phyloP scores from a whole-genome alignment of 2,888 invertebrate genomes.

The Drosophila nr. perissopoda region DNA sequence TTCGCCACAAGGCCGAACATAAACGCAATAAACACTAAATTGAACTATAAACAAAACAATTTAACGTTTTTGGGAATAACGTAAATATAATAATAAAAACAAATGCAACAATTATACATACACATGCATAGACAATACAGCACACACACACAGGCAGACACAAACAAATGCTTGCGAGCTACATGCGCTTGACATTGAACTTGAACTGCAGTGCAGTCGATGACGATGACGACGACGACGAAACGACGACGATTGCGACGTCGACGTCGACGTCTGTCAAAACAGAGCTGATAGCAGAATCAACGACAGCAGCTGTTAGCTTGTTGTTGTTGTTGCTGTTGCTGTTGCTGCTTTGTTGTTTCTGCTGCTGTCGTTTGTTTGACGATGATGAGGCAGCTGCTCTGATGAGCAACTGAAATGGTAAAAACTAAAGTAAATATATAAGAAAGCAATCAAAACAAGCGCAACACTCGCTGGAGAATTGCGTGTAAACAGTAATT shows the following conservation, averaged over 20 bases:
- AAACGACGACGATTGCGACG: constrained; percentile 7
- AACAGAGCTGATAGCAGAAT: constrained; percentile 55
- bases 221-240: constrained; percentile 32
- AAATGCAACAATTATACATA: not conserved
- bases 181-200: constrained; percentile 83
- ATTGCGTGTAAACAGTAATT: constrained; percentile 4
- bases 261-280: constrained; percentile 16
- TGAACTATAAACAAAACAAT: constrained; percentile 54
- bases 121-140: not conserved
- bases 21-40: constrained; percentile 45
- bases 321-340: constrained; percentile 19
- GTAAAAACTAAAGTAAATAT: constrained; percentile 17
- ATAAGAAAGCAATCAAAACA: constrained; percentile 23
- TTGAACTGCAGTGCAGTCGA: constrained; percentile 80
- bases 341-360: constrained; percentile 5
- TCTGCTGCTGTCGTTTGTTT: constrained; percentile 1
- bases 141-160: constrained; percentile 4
- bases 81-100: constrained; percentile 45
- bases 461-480: constrained; percentile 13
- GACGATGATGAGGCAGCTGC: constrained; percentile 17
- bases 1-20: constrained; percentile 5
- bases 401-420: constrained; percentile 31
- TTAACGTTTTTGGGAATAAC: constrained; percentile 48
- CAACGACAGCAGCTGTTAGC: constrained; percentile 26
- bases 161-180: constrained; percentile 45